These are phyloP conservation scores for Uropsilus gracilis DNA, from an alignment of 2,113 vertebrate genomes.

Conservation along the genomic window DNA sequence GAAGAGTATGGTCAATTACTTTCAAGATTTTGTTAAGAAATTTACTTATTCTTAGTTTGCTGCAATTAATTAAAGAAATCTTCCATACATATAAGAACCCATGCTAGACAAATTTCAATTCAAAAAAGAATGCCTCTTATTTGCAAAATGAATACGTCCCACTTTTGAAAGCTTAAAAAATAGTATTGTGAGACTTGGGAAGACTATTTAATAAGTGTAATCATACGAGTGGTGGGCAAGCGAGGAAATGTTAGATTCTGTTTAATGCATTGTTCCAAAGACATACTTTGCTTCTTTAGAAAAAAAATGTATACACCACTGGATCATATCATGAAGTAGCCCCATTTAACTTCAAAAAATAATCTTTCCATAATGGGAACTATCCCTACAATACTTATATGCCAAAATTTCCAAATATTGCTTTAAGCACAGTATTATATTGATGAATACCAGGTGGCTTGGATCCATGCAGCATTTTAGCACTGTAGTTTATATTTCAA, in stretches of 20 bases:
- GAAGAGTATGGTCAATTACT: background rate
- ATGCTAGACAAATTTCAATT: background rate
- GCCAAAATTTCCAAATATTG: slow-evolving; percentile 20
- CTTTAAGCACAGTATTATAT: background rate
- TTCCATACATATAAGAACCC: background rate
- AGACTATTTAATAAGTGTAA: background rate
- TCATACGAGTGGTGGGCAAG: background rate
- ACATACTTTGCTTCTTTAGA: background rate
- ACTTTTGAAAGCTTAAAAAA: background rate
- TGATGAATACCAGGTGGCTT: background rate
- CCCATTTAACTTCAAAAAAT: background rate
- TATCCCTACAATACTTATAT: background rate
- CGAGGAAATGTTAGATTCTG: background rate
- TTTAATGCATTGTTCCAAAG: background rate
- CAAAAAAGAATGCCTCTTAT: background rate
- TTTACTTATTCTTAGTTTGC: background rate
- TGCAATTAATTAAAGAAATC: background rate
- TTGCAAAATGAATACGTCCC: background rate
- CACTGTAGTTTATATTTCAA: slow-evolving; percentile 17
- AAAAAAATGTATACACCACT: background rate
- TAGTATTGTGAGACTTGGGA: background rate
- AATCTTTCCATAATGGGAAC: background rate
- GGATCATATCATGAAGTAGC: background rate
- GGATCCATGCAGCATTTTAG: background rate
- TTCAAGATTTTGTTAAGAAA: slow-evolving; percentile 28